Conservation (phyloP, 1,140 invertebrate species). For the Habropoda laboriosa region DNA sequence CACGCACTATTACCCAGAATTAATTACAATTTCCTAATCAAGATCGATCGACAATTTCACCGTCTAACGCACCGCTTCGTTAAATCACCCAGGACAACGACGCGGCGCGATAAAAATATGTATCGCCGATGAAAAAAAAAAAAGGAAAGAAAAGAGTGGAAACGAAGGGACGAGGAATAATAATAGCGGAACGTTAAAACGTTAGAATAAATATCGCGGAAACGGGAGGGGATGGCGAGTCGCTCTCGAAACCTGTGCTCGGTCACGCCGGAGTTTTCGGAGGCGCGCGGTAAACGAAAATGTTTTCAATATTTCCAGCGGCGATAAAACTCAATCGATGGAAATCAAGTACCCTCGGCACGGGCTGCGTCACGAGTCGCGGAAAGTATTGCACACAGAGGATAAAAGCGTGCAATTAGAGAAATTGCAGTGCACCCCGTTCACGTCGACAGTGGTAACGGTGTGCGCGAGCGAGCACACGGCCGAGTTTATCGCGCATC, state of each 20-base stretch:
- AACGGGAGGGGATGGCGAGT: background rate
- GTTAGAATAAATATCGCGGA: background rate
- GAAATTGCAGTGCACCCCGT: conserved; percentile 55
- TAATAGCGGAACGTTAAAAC: conserved; percentile 44
- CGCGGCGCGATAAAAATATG: background rate
- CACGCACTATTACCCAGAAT: no score
- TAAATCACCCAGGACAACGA: background rate
- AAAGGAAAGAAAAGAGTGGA: no score
- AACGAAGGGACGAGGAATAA: conserved; percentile 17
- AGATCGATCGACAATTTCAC: no score
- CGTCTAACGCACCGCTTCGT: no score
- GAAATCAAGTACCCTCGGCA: conserved; percentile 64
- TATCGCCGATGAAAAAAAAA: background rate
- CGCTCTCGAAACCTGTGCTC: background rate
- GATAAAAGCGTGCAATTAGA: conserved; percentile 68
- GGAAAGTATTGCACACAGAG: conserved; percentile 55
- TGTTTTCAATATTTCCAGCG: conserved; percentile 66
- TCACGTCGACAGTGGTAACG: no score
- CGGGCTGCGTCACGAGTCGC: conserved; percentile 51
- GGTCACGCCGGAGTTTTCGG: conserved; percentile 8
- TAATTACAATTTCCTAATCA: no score
- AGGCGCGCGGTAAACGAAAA: conserved; percentile 58
- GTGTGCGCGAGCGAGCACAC: background rate
- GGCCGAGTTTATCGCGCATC: conserved; percentile 60
- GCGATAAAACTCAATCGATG: conserved; percentile 67